phyloP scores from a whole-genome alignment of 2,113 vertebrate species.

The Rhabdomys dilectus region DNA sequence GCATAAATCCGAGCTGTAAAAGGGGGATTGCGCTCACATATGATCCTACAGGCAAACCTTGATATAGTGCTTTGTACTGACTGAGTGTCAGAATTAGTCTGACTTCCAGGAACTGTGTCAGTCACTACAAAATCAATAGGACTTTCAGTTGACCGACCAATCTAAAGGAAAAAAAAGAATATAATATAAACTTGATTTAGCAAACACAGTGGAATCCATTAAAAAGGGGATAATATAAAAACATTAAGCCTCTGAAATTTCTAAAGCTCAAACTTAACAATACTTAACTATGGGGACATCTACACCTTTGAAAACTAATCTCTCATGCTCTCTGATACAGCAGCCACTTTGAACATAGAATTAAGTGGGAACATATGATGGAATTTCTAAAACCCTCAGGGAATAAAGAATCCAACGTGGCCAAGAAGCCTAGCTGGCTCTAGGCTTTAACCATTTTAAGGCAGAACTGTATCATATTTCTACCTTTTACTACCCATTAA shows the following conservation, averaged over 20 bases:
- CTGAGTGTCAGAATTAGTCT: slow-evolving; percentile 96
- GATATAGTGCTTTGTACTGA: slow-evolving; percentile 99
- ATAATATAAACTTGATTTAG: slow-evolving; percentile 46
- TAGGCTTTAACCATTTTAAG: background rate
- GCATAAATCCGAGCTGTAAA: slow-evolving; percentile 98
- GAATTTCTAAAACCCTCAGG: slow-evolving; percentile 52
- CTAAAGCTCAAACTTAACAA: slow-evolving; percentile 51
- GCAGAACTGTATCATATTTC: background rate
- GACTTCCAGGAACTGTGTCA: slow-evolving; percentile 97
- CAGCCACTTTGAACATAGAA: background rate
- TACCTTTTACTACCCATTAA: slow-evolving; percentile 11
- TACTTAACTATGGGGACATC: slow-evolving; percentile 43
- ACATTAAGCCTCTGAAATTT: slow-evolving; percentile 58
- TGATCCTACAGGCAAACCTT: slow-evolving; percentile 98
- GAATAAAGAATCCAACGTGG: slow-evolving; percentile 17
- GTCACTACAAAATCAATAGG: slow-evolving; percentile 99
- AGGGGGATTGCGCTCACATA: slow-evolving; percentile 96
- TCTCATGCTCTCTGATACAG: slow-evolving; percentile 37
- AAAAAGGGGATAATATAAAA: slow-evolving; percentile 54
- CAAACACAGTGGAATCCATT: slow-evolving; percentile 60
- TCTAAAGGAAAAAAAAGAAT: slow-evolving; percentile 87
- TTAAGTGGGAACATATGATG: slow-evolving; percentile 22
- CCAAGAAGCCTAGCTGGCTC: slow-evolving; percentile 34
- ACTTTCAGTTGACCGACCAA: slow-evolving; percentile 98
- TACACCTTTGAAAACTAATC: slow-evolving; percentile 64